Conservation (phyloP, 1,140 invertebrate genomes). For the Euglossa dilemma region DNA sequence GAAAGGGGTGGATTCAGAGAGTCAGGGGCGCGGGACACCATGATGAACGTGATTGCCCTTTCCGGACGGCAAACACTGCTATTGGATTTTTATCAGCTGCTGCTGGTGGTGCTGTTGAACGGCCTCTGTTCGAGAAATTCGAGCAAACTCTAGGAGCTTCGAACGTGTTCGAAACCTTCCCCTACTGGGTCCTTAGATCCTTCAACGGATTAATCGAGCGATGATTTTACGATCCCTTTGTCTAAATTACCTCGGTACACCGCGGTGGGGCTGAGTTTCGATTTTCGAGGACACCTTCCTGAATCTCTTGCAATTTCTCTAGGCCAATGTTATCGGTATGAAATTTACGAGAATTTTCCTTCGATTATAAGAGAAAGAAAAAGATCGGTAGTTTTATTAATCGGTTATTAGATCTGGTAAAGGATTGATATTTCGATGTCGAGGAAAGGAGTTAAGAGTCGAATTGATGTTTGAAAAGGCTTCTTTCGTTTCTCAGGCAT, state of each 20-base stretch:
- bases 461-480: too few species aligned
- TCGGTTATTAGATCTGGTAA: too few species aligned
- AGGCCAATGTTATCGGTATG: too few species aligned
- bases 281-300: not conserved
- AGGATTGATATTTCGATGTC: too few species aligned
- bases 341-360: too few species aligned
- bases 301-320: too few species aligned
- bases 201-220: conserved; percentile 27
- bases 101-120: conserved; percentile 51
- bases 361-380: too few species aligned
- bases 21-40: conserved; percentile 71
- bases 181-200: not conserved
- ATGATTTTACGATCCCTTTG: conserved; percentile 6
- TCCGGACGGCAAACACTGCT: conserved; percentile 79
- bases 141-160: conserved; percentile 36
- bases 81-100: conserved; percentile 79
- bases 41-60: conserved; percentile 81
- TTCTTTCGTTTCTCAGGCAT: not conserved
- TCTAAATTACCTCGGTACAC: not conserved
- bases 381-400: too few species aligned
- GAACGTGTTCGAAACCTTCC: not conserved
- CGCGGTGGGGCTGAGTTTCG: not conserved
- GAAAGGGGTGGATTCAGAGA: conserved; percentile 58
- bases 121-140: conserved; percentile 51
- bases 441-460: too few species aligned